These are phyloP conservation scores for Rhynchopsitta pachyrhyncha DNA, from an alignment of 2,113 vertebrate species.

Conservation along the genomic window DNA sequence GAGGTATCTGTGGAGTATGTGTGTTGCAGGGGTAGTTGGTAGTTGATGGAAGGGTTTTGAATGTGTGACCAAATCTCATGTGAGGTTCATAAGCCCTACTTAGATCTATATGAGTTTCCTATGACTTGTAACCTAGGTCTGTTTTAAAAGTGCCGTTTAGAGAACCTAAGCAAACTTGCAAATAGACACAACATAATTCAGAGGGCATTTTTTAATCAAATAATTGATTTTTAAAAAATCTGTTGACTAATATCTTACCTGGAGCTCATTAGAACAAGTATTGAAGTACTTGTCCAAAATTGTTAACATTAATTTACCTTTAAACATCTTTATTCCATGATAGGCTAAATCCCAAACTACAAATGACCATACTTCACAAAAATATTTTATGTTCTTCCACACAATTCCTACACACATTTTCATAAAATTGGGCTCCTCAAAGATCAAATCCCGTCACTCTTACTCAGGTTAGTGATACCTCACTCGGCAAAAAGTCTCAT, in stretches of 20 bases:
- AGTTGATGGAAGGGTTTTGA: not conserved
- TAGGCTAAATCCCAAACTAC: not conserved
- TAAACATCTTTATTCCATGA: not conserved
- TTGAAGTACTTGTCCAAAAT: not conserved
- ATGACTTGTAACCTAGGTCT: not conserved
- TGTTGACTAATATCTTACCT: not conserved
- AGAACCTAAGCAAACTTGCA: not conserved
- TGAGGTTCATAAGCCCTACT: not conserved
- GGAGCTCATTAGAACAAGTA: not conserved
- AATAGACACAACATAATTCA: not conserved
- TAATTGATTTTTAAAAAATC: not conserved
- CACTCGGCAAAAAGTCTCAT: not conserved
- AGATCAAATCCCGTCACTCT: not conserved
- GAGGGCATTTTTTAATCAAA: not conserved
- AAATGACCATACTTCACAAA: not conserved
- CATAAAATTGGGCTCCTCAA: not conserved
- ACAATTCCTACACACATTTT: not conserved
- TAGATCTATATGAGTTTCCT: not conserved
- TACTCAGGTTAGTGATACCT: not conserved
- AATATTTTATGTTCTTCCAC: not conserved
- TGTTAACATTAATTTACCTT: not conserved
- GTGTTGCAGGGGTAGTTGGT: not conserved
- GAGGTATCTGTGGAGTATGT: not conserved
- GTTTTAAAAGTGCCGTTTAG: not conserved
- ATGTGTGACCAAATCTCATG: not conserved